phyloP scores from a whole-genome alignment of 1,140 invertebrate genomes.

The Pseudomyrmex dendroicus region DNA sequence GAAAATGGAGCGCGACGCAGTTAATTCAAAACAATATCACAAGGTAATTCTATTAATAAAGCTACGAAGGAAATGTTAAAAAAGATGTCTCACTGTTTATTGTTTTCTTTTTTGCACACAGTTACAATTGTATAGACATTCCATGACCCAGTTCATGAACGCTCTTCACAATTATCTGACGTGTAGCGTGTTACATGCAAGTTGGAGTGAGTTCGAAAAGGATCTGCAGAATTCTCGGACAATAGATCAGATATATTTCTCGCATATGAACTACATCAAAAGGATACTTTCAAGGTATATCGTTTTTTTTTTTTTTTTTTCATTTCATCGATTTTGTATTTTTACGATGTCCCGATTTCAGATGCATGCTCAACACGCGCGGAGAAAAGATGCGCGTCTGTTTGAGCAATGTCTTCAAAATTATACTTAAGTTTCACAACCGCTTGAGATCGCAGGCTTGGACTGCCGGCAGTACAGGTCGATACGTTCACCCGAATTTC shows the following conservation, averaged over 20 bases:
- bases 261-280: conserved; percentile 90
- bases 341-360: conserved; percentile 74
- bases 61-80: background rate
- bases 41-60: conserved; percentile 68
- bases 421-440: conserved; percentile 90
- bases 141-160: conserved; percentile 90
- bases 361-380: conserved; percentile 89
- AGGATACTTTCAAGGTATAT: conserved; percentile 87
- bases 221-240: conserved; percentile 87
- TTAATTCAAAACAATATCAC: conserved; percentile 79
- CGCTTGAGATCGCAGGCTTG: conserved; percentile 81
- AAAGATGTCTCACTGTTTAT: background rate
- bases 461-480: conserved; percentile 61
- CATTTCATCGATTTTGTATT: no score
- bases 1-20: conserved; percentile 77
- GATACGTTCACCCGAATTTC: conserved; percentile 79
- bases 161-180: conserved; percentile 90
- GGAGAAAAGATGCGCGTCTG: conserved; percentile 88
- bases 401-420: conserved; percentile 89
- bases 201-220: conserved; percentile 89
- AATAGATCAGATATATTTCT: conserved; percentile 89
- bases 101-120: conserved; percentile 45
- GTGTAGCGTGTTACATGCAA: conserved; percentile 89
- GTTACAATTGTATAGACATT: conserved; percentile 89
- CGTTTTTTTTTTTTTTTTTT: no score